Evolutionary conservation across 2,888 invertebrate genomes (phyloP).

Genomic region (Napeogenes inachia): DNA sequence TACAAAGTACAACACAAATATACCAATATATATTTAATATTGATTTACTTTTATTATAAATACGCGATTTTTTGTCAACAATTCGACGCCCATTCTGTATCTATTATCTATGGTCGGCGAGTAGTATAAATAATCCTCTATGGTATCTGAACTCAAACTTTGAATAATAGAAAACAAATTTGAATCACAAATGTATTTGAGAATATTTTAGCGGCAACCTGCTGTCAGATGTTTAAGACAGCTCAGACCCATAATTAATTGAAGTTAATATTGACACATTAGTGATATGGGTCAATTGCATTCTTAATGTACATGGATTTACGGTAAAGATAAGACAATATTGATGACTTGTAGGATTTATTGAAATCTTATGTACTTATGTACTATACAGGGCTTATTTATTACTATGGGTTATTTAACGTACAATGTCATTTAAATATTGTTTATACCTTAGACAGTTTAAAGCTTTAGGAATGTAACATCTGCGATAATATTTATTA

Average conservation of each 20-base stretch:
- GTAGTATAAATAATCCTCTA: background rate
- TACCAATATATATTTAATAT: no score
- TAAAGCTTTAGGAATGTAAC: no score
- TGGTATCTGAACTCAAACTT: background rate
- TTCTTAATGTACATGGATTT: background rate
- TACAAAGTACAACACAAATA: background rate
- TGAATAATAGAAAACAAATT: background rate
- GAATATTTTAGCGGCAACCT: slow-evolving; percentile 1
- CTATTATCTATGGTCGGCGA: no score
- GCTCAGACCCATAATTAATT: background rate
- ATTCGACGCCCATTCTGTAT: no score
- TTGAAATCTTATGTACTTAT: background rate
- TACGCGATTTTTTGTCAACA: no score
- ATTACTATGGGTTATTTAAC: background rate
- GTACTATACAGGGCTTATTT: background rate
- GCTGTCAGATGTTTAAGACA: background rate
- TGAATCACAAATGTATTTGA: slow-evolving; percentile 1
- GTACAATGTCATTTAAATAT: no score
- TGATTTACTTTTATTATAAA: no score
- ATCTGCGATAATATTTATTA: no score
- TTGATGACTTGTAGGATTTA: background rate
- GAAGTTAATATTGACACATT: slow-evolving; percentile 9
- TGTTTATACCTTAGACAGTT: no score
- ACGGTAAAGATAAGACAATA: background rate
- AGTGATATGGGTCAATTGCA: slow-evolving; percentile 6